These are phyloP conservation scores for Pipistrellus nathusii DNA, from an alignment of 2,797 vertebrate genomes.

Conservation along the genomic window DNA sequence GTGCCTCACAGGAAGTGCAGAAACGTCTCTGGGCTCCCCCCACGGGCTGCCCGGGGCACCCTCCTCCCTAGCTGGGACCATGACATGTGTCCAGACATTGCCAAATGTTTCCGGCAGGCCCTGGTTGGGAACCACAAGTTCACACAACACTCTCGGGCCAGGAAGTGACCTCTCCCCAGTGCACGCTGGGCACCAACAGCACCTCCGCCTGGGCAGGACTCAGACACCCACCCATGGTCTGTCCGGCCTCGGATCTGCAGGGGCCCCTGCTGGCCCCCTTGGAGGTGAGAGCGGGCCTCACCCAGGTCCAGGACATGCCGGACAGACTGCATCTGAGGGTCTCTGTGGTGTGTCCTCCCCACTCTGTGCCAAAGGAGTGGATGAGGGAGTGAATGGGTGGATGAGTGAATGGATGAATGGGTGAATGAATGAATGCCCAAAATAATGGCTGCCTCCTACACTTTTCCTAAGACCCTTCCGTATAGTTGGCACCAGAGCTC, in stretches of 20 bases:
- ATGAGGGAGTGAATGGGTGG: too few species aligned
- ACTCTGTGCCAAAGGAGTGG: background rate
- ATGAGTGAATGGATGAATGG: too few species aligned
- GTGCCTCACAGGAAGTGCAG: background rate
- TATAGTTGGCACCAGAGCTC: too few species aligned
- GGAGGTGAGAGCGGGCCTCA: background rate
- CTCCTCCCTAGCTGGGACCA: too few species aligned
- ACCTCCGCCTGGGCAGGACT: background rate
- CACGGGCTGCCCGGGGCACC: background rate
- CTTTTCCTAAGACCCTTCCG: too few species aligned
- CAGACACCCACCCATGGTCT: background rate
- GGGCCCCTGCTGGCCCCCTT: background rate
- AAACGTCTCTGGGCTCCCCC: background rate
- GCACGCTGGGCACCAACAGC: background rate
- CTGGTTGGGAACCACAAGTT: rapidly evolving
- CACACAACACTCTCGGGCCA: background rate
- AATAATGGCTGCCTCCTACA: too few species aligned
- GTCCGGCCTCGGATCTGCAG: background rate
- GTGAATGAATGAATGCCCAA: too few species aligned
- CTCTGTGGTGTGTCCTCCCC: rapidly evolving
- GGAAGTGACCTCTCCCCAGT: too few species aligned
- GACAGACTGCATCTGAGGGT: background rate
- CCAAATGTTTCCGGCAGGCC: background rate
- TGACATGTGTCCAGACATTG: background rate
- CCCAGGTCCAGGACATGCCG: background rate